Conservation (phyloP, 1,140 invertebrate genomes). For the Notospermus geniculatus region DNA sequence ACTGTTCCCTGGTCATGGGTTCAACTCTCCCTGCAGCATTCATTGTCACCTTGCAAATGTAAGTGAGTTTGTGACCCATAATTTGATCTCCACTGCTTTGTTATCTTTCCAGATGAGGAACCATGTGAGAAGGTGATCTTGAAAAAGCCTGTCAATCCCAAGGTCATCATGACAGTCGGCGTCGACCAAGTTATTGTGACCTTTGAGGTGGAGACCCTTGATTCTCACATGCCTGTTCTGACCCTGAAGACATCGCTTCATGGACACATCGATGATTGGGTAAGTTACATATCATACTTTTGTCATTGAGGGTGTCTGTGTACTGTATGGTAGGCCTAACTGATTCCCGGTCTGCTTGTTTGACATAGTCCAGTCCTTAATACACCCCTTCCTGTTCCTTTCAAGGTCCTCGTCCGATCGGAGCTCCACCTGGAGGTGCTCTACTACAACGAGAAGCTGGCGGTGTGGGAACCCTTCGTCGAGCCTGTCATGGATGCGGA, state of each 20-base stretch:
- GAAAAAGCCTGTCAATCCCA: conserved; percentile 29
- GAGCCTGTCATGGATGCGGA: conserved; percentile 71
- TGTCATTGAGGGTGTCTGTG: no score
- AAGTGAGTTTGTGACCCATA: not conserved
- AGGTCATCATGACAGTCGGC: conserved; percentile 59
- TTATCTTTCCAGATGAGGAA: conserved; percentile 9
- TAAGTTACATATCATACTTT: conserved; percentile 28
- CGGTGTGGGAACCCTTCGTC: conserved; percentile 76
- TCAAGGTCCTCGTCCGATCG: conserved; percentile 52
- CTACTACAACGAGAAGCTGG: conserved; percentile 71
- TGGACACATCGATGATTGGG: conserved; percentile 66
- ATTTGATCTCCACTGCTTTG: not conserved
- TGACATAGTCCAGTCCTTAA: not conserved
- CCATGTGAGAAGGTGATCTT: not conserved
- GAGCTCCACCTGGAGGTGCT: conserved; percentile 68
- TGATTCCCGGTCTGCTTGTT: not conserved
- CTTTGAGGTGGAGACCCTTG: conserved; percentile 63
- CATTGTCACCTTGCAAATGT: no score
- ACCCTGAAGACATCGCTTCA: conserved; percentile 61
- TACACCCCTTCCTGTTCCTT: conserved; percentile 15
- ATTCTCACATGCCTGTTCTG: conserved; percentile 55
- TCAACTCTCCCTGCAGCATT: not conserved
- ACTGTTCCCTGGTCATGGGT: not conserved
- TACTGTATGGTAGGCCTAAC: not conserved
- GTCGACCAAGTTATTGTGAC: conserved; percentile 61